A percentile compares a stretch with the other conserved stretches of the same genome.
Evolutionary conservation across 2,888 invertebrate genomes (phyloP).

Genomic region (Rhopalosiphum nymphaeae): DNA sequence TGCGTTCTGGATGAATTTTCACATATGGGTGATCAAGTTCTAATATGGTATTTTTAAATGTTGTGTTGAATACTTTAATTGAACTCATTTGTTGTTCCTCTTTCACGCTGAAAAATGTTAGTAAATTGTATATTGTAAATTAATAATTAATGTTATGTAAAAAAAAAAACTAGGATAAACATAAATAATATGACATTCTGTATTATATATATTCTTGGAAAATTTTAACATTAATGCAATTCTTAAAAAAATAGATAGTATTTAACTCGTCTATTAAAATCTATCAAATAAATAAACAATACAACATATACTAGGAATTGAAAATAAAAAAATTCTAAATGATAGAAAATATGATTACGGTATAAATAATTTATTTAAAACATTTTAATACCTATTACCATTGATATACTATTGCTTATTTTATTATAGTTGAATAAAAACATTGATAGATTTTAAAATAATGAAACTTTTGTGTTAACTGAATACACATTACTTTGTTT

Average conservation of each 20-base stretch:
- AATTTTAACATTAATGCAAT: not conserved
- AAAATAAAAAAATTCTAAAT: not conserved
- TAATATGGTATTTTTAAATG: not conserved
- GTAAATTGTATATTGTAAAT: not conserved
- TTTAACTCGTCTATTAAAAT: not conserved
- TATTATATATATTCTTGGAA: not conserved
- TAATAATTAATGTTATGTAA: not conserved
- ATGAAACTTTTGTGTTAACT: not conserved
- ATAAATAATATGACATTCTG: not conserved
- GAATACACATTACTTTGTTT: not conserved
- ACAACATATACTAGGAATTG: no score
- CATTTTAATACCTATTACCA: no score
- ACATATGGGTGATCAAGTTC: constrained; percentile 34
- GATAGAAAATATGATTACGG: no score
- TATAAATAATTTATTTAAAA: no score
- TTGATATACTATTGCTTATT: not conserved
- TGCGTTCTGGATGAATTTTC: constrained; percentile 53
- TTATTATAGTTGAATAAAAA: not conserved
- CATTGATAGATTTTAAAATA: not conserved
- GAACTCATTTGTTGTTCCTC: not conserved
- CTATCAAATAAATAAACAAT: no score
- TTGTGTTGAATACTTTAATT: not conserved
- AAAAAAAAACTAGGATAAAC: not conserved
- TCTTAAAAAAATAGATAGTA: not conserved
- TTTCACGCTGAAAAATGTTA: not conserved